phyloP scores from a whole-genome alignment of 2,797 vertebrate genomes.

The Glyptemys insculpta region DNA sequence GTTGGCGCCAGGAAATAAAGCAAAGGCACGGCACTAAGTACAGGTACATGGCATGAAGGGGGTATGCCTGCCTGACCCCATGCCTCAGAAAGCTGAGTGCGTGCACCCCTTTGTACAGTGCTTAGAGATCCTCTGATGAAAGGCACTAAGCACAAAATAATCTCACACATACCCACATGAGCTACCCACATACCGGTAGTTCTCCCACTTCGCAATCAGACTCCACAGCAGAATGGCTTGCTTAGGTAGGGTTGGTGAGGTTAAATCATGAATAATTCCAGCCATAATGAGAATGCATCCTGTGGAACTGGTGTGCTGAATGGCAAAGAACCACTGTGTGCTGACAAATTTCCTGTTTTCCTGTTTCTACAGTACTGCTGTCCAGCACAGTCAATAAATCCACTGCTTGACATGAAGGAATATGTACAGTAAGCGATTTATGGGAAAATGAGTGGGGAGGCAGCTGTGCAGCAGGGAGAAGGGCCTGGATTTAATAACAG shows the following conservation, averaged over 20 bases:
- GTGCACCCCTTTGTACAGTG: not conserved
- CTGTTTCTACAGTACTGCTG: fast-evolving
- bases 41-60: not conserved
- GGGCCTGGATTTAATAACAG: fast-evolving
- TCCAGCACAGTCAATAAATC: not conserved
- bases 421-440: fast-evolving
- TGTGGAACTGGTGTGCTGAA: fast-evolving
- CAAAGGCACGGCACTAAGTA: not conserved
- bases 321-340: not conserved
- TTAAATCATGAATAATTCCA: not conserved
- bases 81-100: not conserved
- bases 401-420: too few relatives aligned
- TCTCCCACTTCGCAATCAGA: not conserved
- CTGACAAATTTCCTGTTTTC: not conserved
- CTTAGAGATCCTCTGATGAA: not conserved
- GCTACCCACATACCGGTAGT: too few relatives aligned
- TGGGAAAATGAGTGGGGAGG: fast-evolving
- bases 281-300: fast-evolving
- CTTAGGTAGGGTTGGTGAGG: not conserved
- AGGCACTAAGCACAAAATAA: not conserved
- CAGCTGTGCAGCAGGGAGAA: not conserved
- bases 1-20: not conserved
- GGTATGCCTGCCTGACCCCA: not conserved
- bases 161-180: not conserved
- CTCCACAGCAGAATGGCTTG: not conserved